A percentile compares a stretch with the other conserved stretches of the same genome.
Conservation (phyloP, 2,888 invertebrate genomes). For the Euzophera pinguis region DNA sequence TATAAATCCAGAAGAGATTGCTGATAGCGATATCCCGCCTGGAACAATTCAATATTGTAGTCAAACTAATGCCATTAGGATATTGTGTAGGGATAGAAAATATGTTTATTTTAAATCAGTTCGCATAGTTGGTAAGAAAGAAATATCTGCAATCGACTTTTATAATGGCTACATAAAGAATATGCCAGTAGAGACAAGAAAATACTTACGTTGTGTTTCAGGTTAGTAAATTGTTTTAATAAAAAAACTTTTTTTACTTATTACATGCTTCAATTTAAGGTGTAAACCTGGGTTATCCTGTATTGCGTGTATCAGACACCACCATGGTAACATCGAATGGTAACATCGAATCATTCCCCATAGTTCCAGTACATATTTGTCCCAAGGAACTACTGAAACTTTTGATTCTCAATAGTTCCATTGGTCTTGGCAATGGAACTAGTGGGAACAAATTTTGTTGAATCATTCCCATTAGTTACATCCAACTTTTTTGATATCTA, state of each 20-base stretch:
- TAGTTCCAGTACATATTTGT: too few species aligned
- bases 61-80: slow-evolving; percentile 76
- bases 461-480: too few species aligned
- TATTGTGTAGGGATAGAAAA: slow-evolving; percentile 83
- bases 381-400: too few species aligned
- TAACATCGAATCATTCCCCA: too few species aligned
- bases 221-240: slow-evolving; percentile 25
- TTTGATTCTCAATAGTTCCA: too few species aligned
- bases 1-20: slow-evolving; percentile 30
- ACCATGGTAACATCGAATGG: too few species aligned
- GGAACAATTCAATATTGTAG: slow-evolving; percentile 83
- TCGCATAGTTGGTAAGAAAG: slow-evolving; percentile 83
- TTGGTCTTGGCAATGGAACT: too few species aligned
- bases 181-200: slow-evolving; percentile 47
- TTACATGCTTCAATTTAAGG: too few species aligned
- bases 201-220: slow-evolving; percentile 31
- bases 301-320: too few species aligned
- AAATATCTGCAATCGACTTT: slow-evolving; percentile 90
- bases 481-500: too few species aligned
- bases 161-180: slow-evolving; percentile 91
- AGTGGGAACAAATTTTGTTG: too few species aligned
- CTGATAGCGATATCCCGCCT: slow-evolving; percentile 43
- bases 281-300: too few species aligned
- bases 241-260: neutral
- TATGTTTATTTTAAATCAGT: slow-evolving; percentile 84